These are phyloP conservation scores for Conomelus anceps DNA, from an alignment of 2,888 invertebrate genomes.

Conservation along the genomic window DNA sequence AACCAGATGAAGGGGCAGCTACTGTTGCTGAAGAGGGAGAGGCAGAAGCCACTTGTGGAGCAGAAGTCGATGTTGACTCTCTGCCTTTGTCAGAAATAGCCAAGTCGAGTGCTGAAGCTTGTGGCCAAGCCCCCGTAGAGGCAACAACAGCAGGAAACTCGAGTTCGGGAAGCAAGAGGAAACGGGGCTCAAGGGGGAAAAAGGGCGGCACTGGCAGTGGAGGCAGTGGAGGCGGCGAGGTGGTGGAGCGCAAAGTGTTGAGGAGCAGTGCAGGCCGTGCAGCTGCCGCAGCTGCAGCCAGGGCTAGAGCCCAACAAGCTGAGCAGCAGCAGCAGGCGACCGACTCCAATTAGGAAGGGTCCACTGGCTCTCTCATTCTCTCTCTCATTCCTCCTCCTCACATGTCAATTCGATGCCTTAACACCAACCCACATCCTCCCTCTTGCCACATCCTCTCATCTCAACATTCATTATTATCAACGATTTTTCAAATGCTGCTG, in stretches of 20 bases:
- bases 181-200: conserved; percentile 26
- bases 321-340: conserved; percentile 26
- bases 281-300: conserved; percentile 49
- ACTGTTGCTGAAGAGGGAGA: conserved; percentile 16
- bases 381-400: not conserved
- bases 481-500: not conserved
- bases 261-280: conserved; percentile 62
- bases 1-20: conserved; percentile 17
- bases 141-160: conserved; percentile 25
- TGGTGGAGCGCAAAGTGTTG: conserved; percentile 53
- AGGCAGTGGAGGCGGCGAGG: conserved; percentile 42
- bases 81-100: not conserved
- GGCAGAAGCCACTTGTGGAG: not conserved
- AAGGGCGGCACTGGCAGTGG: conserved; percentile 29
- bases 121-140: not conserved
- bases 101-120: not conserved
- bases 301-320: conserved; percentile 38
- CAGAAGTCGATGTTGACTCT: not conserved
- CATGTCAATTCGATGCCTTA: conserved; percentile 2
- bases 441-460: not conserved
- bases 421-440: not conserved
- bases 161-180: conserved; percentile 26
- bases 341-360: not conserved
- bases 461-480: not conserved
- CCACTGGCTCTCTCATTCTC: not conserved